Conservation (phyloP, 92 coral and sea anemone genomes). For the Isaurus tuberculatus region DNA sequence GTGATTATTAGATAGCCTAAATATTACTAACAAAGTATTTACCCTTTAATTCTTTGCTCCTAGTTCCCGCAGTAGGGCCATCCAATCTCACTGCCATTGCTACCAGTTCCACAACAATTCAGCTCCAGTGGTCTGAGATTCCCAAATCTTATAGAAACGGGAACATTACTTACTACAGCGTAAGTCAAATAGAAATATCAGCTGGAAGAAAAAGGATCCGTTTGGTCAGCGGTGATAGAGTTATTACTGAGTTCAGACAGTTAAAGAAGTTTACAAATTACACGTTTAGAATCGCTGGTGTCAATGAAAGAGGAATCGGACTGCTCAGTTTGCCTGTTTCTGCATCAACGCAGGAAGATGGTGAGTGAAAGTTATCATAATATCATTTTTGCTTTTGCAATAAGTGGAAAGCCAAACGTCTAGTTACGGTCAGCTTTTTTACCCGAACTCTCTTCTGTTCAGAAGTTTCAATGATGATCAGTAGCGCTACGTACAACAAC, state of each 20-base stretch:
- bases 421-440: too few relatives aligned
- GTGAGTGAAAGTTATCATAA: neutral
- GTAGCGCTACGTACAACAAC: neutral
- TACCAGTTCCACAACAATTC: conserved; percentile 33
- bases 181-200: conserved; percentile 1
- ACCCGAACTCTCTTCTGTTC: neutral
- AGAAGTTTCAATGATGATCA: neutral
- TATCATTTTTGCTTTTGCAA: too few relatives aligned
- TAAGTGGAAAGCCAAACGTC: too few relatives aligned
- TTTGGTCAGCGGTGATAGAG: conserved; percentile 18
- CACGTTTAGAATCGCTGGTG: conserved; percentile 35
- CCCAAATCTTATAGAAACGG: conserved; percentile 13
- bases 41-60: neutral
- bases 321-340: conserved; percentile 1
- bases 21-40: too few relatives aligned
- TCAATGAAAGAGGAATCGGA: conserved; percentile 43
- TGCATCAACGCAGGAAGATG: conserved; percentile 15
- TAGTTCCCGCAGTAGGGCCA: conserved; percentile 35
- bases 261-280: conserved; percentile 31
- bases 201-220: conserved; percentile 19
- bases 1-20: too few relatives aligned
- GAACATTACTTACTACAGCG: conserved; percentile 6
- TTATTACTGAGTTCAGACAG: neutral
- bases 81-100: conserved; percentile 18
- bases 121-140: conserved; percentile 14